Evolutionary conservation across 2,113 vertebrate species (phyloP).

Genomic region (Mellivora capensis): DNA sequence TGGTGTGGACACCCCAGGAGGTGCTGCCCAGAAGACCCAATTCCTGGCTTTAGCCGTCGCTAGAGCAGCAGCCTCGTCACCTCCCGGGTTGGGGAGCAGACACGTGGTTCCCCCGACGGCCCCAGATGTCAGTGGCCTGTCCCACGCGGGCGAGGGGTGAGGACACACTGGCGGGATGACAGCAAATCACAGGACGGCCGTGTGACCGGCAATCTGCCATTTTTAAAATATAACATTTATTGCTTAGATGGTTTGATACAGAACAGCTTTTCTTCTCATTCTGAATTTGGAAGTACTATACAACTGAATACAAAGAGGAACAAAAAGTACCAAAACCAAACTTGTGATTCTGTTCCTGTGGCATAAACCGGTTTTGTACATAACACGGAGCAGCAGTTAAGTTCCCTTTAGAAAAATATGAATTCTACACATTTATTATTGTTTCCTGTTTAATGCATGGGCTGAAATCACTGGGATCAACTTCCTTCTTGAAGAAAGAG

Average conservation of each 20-base stretch:
- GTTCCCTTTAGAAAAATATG: conserved; percentile 91
- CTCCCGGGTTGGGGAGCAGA: neutral
- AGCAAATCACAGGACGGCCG: conserved; percentile 66
- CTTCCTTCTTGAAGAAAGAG: conserved; percentile 81
- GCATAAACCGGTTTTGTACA: conserved; percentile 87
- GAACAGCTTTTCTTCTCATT: conserved; percentile 91
- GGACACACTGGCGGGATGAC: neutral
- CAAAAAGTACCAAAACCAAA: conserved; percentile 85
- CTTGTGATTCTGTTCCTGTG: conserved; percentile 90
- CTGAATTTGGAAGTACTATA: conserved; percentile 91
- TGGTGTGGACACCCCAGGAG: neutral
- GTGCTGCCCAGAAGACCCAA: neutral
- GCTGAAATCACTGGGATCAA: conserved; percentile 84
- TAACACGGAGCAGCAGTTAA: conserved; percentile 89
- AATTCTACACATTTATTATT: conserved; percentile 85
- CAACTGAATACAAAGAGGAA: conserved; percentile 86
- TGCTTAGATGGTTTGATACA: conserved; percentile 97
- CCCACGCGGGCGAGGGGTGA: fast-evolving
- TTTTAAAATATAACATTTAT: conserved; percentile 96
- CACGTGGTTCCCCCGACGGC: fast-evolving
- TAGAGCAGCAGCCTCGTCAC: neutral
- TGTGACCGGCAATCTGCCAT: conserved; percentile 53
- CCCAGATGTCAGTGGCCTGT: fast-evolving
- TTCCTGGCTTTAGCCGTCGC: neutral
- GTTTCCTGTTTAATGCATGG: conserved; percentile 84